These are phyloP conservation scores for Carposina sasakii DNA, from an alignment of 1,140 invertebrate genomes.

Conservation along the genomic window DNA sequence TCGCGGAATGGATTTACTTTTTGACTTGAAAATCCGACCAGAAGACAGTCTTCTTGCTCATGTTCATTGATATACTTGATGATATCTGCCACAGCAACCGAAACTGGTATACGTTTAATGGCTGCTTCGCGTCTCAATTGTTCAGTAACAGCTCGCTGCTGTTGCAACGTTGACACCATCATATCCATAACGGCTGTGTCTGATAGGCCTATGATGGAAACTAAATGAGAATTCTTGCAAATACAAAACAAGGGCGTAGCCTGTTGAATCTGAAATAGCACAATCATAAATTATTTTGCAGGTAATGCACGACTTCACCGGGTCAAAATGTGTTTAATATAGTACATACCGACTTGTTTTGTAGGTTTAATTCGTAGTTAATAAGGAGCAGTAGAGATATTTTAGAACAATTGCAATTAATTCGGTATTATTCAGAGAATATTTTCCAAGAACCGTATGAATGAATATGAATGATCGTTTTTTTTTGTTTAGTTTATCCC, in stretches of 20 bases:
- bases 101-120: constrained; percentile 88
- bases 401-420: too few relatives aligned
- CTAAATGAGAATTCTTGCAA: constrained; percentile 41
- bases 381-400: too few relatives aligned
- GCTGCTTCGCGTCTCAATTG: constrained; percentile 93
- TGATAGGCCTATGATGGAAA: constrained; percentile 81
- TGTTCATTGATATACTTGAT: constrained; percentile 95
- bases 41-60: constrained; percentile 94
- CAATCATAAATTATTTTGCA: too few relatives aligned
- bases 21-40: constrained; percentile 95
- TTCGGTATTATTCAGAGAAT: too few relatives aligned
- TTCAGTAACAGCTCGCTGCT: constrained; percentile 93
- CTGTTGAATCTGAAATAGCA: constrained; percentile 33
- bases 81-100: constrained; percentile 93
- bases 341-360: too few relatives aligned
- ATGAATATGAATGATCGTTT: too few relatives aligned
- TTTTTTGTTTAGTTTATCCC: too few relatives aligned
- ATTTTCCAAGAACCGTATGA: too few relatives aligned
- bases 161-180: constrained; percentile 92
- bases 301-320: too few relatives aligned
- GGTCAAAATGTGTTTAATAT: too few relatives aligned
- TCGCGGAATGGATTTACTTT: constrained; percentile 98
- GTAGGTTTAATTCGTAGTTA: too few relatives aligned
- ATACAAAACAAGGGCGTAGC: constrained; percentile 58
- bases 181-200: constrained; percentile 90